These are phyloP conservation scores for Drosophila watanabei DNA, from an alignment of 1,140 invertebrate species.

Conservation along the genomic window DNA sequence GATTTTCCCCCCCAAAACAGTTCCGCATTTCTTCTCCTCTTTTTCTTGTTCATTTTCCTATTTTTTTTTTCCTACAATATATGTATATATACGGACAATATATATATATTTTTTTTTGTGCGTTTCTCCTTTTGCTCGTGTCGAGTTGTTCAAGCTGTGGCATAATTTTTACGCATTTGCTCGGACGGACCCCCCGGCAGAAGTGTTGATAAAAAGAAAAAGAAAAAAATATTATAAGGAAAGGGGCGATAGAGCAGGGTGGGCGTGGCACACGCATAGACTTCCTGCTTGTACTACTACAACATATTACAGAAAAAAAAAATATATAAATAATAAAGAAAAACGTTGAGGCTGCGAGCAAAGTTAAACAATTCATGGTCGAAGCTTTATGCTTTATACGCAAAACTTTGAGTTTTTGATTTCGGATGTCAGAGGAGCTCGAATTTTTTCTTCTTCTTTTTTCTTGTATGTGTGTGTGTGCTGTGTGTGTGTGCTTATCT, in stretches of 20 bases:
- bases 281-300: constrained; percentile 38
- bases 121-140: constrained; percentile 41
- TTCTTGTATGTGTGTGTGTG: neutral
- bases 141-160: constrained; percentile 60
- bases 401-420: constrained; percentile 69
- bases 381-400: constrained; percentile 60
- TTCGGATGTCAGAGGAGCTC: constrained; percentile 46
- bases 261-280: constrained; percentile 42
- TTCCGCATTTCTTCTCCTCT: constrained; percentile 39
- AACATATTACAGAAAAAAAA: constrained; percentile 3
- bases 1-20: constrained; percentile 9
- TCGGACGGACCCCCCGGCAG: constrained; percentile 29
- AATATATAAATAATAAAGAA: constrained; percentile 35
- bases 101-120: constrained; percentile 19
- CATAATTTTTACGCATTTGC: constrained; percentile 71
- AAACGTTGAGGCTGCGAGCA: constrained; percentile 25
- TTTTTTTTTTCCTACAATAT: constrained; percentile 17
- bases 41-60: neutral
- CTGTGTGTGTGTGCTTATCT: constrained; percentile 51
- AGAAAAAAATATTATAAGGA: neutral
- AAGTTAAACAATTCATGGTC: constrained; percentile 66
- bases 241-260: constrained; percentile 7
- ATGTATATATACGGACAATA: constrained; percentile 6
- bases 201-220: constrained; percentile 41
- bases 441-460: neutral